phyloP scores from a whole-genome alignment of 2,113 vertebrate genomes.

The Ranitomeya imitator region DNA sequence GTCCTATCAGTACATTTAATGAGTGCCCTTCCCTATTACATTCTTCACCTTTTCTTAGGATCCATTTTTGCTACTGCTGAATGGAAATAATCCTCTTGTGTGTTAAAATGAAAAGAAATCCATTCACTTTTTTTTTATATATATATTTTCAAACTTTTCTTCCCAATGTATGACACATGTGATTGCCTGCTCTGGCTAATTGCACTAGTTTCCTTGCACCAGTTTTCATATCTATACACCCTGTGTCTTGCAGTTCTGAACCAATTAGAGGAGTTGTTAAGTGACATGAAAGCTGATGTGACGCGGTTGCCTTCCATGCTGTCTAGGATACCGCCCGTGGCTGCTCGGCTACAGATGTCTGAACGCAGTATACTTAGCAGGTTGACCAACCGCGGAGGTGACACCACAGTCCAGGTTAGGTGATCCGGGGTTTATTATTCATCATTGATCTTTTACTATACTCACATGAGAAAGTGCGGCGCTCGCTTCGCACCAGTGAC shows the following conservation, averaged over 20 bases:
- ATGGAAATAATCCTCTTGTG: not conserved
- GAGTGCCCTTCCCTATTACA: not conserved
- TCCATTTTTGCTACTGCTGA: not conserved
- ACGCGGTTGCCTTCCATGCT: slow-evolving; percentile 95
- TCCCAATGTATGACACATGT: not conserved
- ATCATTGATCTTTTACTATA: not conserved
- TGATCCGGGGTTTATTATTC: not conserved
- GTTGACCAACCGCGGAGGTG: slow-evolving; percentile 89
- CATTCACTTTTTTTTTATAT: not conserved
- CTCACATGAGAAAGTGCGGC: not conserved
- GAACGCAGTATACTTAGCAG: slow-evolving; percentile 96
- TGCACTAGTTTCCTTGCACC: not conserved
- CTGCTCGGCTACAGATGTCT: slow-evolving; percentile 94
- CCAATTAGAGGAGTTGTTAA: slow-evolving; percentile 96
- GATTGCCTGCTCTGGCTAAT: not conserved
- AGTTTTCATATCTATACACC: not conserved
- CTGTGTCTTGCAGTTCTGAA: slow-evolving; percentile 81
- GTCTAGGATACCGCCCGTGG: slow-evolving; percentile 93
- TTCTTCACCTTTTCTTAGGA: not conserved
- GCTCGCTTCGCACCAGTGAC: not conserved
- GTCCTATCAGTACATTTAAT: not conserved
- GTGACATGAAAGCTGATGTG: slow-evolving; percentile 97
- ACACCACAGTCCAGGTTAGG: slow-evolving; percentile 82
- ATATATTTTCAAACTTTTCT: not conserved
- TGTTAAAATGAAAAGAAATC: not conserved